Percentiles rank a stretch among this genome's conserved stretches.
Conservation (phyloP, 1,140 invertebrate species). For the Lordiphosa clarofinis region DNA sequence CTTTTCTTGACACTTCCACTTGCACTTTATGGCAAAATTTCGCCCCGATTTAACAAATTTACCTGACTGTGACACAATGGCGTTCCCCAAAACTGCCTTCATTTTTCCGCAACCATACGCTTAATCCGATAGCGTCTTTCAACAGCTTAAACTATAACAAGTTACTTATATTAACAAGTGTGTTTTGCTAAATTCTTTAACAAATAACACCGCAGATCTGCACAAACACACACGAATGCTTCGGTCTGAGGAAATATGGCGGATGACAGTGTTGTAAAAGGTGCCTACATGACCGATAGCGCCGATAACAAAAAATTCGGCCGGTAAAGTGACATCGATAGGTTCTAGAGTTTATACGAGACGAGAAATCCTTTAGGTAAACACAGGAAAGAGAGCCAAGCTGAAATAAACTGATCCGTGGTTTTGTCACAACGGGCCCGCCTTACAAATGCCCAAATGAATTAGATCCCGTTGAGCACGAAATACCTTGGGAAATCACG, state of each 20-base stretch:
- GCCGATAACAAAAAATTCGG: no score
- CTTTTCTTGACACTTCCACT: conserved; percentile 4
- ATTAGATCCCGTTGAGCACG: no score
- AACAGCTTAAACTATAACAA: background rate
- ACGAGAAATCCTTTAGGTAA: no score
- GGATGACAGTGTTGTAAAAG: conserved; percentile 57
- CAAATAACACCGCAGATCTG: conserved; percentile 42
- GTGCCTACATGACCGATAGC: conserved; percentile 1
- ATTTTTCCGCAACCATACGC: conserved; percentile 9
- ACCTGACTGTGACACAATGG: conserved; percentile 54
- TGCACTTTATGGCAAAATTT: conserved; percentile 15
- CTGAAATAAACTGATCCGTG: no score
- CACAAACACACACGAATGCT: conserved; percentile 49
- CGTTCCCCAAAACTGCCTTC: conserved; percentile 32
- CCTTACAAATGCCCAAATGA: no score
- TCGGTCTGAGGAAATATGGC: conserved; percentile 71
- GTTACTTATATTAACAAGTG: conserved; percentile 5
- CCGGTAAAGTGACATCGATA: no score
- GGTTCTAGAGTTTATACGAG: no score
- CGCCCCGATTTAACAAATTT: conserved; percentile 4
- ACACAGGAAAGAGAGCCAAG: no score
- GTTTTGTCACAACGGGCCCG: no score
- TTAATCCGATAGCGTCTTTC: conserved; percentile 7
- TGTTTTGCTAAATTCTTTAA: conserved; percentile 20
- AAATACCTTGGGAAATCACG: no score